phyloP scores from a whole-genome alignment of 2,113 vertebrate genomes.

The Sapayoa aenigma region DNA sequence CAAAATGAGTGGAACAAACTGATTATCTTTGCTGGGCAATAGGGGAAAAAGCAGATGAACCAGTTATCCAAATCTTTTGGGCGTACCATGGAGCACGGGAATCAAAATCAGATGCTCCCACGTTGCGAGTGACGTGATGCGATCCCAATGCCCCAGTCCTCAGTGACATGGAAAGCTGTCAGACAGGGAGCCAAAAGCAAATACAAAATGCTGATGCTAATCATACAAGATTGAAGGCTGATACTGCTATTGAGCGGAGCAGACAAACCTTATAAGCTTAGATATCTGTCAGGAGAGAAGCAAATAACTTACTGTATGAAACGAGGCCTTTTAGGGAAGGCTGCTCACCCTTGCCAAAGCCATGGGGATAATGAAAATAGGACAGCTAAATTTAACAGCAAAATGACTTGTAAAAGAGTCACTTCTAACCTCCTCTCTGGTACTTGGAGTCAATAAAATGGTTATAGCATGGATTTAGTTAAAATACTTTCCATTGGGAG shows the following conservation, averaged over 20 bases:
- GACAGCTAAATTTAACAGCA: constrained; percentile 71
- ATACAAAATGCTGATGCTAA: not conserved
- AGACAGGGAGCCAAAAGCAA: not conserved
- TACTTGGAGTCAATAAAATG: constrained; percentile 51
- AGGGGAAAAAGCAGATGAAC: not conserved
- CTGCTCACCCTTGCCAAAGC: constrained; percentile 57
- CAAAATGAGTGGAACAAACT: not conserved
- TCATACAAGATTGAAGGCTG: constrained; percentile 50
- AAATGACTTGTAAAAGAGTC: constrained; percentile 63
- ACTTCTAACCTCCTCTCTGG: constrained; percentile 42
- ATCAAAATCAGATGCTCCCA: not conserved
- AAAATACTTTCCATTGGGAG: constrained; percentile 44
- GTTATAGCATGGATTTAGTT: constrained; percentile 50
- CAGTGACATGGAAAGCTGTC: not conserved
- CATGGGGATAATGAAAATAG: constrained; percentile 68
- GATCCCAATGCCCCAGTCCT: not conserved
- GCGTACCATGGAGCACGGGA: not conserved
- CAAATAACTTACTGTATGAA: constrained; percentile 65
- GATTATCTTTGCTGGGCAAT: not conserved
- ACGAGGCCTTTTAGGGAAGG: constrained; percentile 68
- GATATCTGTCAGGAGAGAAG: constrained; percentile 54
- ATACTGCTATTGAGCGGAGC: constrained; percentile 34
- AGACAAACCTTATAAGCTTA: constrained; percentile 73
- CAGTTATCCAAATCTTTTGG: not conserved
- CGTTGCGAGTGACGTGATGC: not conserved